Percentiles rank a stretch among this genome's conserved stretches.
Evolutionary conservation across 2,113 vertebrate species (phyloP).

Genomic region (Galemys pyrenaicus): DNA sequence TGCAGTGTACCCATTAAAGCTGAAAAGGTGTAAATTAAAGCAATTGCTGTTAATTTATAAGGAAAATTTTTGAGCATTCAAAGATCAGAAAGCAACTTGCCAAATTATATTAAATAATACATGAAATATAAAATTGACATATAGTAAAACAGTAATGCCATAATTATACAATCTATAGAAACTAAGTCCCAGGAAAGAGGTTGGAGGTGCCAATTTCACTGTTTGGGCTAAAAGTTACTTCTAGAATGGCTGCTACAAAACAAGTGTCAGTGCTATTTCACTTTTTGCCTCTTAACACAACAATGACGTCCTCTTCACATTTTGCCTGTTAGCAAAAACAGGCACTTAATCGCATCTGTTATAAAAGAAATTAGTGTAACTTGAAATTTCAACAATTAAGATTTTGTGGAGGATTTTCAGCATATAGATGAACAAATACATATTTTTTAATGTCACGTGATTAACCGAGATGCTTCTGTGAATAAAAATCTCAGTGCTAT

Average conservation of each 20-base stretch:
- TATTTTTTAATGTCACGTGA: constrained; percentile 8
- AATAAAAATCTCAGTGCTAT: background rate
- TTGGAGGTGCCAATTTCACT: background rate
- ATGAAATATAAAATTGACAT: background rate
- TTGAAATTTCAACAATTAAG: background rate
- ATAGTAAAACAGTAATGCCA: background rate
- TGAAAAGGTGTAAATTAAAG: too few relatives aligned
- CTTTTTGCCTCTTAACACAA: background rate
- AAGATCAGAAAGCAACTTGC: background rate
- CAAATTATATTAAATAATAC: background rate
- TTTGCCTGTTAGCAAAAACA: background rate
- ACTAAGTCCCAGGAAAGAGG: background rate
- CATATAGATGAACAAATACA: background rate
- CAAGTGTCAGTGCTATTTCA: background rate
- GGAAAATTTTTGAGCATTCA: background rate
- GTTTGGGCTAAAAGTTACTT: too few relatives aligned
- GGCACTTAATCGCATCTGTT: too few relatives aligned
- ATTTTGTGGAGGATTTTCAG: background rate
- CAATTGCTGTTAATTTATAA: too few relatives aligned
- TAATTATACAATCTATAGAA: background rate
- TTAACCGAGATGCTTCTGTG: background rate
- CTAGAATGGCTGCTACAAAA: background rate
- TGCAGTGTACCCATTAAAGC: too few relatives aligned
- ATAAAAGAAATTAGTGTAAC: background rate
- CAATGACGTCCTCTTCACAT: background rate